Percentiles rank a stretch among this genome's conserved stretches.
These are phyloP conservation scores for Hoplostethus atlanticus DNA, from an alignment of 2,797 vertebrate genomes.

Conservation along the genomic window DNA sequence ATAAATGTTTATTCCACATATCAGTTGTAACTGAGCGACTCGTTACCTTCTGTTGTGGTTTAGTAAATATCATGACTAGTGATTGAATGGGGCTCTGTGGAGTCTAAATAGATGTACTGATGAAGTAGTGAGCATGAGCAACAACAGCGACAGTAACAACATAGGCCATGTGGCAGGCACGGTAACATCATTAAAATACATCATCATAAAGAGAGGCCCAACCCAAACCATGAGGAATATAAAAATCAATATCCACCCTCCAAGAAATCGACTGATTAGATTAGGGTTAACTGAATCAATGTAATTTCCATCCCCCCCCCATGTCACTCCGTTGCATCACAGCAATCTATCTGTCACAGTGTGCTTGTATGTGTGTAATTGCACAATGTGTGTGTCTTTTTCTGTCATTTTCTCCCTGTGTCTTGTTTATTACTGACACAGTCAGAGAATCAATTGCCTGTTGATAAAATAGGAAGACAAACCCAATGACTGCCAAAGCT, in stretches of 20 bases:
- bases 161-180: slow-evolving; percentile 9
- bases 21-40: too few species aligned
- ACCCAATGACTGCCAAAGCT: neutral
- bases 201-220: slow-evolving; percentile 41
- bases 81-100: neutral
- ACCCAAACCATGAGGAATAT: slow-evolving; percentile 33
- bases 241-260: slow-evolving; percentile 51
- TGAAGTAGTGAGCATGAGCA: neutral
- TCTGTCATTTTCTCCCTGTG: slow-evolving; percentile 8
- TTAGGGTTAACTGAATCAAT: slow-evolving; percentile 68
- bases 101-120: neutral
- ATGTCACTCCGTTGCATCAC: slow-evolving; percentile 32
- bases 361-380: slow-evolving; percentile 12
- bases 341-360: slow-evolving; percentile 34
- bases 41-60: neutral
- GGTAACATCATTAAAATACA: slow-evolving; percentile 36
- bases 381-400: slow-evolving; percentile 26
- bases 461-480: slow-evolving; percentile 22
- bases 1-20: too few species aligned
- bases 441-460: slow-evolving; percentile 4
- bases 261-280: slow-evolving; percentile 59
- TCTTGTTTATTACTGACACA: neutral
- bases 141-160: neutral
- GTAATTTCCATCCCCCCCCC: slow-evolving; percentile 55
- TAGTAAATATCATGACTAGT: neutral